Conservation (phyloP, 1,140 invertebrate genomes). For the Drosophila azteca region DNA sequence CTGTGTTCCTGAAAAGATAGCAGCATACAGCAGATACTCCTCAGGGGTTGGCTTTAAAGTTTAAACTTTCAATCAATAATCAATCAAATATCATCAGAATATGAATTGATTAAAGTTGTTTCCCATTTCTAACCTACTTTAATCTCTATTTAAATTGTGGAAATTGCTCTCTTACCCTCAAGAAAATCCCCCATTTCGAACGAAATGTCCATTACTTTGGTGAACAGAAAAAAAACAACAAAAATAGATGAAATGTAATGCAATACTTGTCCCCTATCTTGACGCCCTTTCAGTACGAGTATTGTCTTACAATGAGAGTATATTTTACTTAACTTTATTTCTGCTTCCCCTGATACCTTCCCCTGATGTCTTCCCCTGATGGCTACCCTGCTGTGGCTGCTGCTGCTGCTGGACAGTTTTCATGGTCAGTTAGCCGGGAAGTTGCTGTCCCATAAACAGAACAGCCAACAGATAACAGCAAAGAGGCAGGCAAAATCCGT, state of each 20-base stretch:
- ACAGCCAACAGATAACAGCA: slow-evolving; percentile 74
- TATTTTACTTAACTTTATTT: slow-evolving; percentile 50
- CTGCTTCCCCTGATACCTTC: background rate
- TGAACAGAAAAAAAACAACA: too few relatives aligned
- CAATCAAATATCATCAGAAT: too few relatives aligned
- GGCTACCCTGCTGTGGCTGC: too few relatives aligned
- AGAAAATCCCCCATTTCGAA: background rate
- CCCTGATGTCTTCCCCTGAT: background rate
- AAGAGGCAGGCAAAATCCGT: slow-evolving; percentile 74
- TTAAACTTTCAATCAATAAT: too few relatives aligned
- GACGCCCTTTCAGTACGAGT: slow-evolving; percentile 30
- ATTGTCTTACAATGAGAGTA: slow-evolving; percentile 35
- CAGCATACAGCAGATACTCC: too few relatives aligned
- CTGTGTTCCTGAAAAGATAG: too few relatives aligned
- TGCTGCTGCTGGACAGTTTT: slow-evolving; percentile 49
- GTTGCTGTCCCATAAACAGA: slow-evolving; percentile 64
- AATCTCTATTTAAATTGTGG: too few relatives aligned
- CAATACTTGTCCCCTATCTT: slow-evolving; percentile 49
- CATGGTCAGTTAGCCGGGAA: slow-evolving; percentile 64
- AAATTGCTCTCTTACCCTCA: too few relatives aligned
- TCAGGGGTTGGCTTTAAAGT: too few relatives aligned
- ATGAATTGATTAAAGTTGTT: too few relatives aligned
- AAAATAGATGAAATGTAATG: slow-evolving; percentile 7
- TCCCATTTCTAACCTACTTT: too few relatives aligned
- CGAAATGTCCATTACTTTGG: too few relatives aligned